Evolutionary conservation across 2,888 invertebrate species (phyloP).

Genomic region (Tetrapedia diversipes): DNA sequence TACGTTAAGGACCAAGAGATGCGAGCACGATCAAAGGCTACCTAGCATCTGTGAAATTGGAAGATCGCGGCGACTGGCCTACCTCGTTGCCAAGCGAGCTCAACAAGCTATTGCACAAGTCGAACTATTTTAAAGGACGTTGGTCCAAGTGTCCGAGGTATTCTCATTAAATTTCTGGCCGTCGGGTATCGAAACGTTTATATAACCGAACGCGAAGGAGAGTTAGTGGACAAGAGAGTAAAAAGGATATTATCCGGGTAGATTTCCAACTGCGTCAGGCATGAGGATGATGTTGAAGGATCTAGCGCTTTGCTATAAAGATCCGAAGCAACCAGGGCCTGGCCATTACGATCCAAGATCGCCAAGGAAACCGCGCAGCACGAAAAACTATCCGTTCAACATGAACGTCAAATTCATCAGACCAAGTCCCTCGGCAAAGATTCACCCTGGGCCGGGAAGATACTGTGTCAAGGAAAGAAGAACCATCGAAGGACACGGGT

Average conservation of each 20-base stretch:
- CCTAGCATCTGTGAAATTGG: slow-evolving; percentile 7
- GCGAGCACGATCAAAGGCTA: slow-evolving; percentile 53
- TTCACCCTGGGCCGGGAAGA: slow-evolving; percentile 68
- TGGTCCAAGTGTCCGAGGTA: slow-evolving; percentile 65
- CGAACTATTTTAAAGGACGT: slow-evolving; percentile 66
- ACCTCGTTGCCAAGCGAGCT: slow-evolving; percentile 54
- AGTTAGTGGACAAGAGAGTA: neutral
- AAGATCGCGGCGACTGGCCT: slow-evolving; percentile 59
- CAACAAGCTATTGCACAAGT: slow-evolving; percentile 58
- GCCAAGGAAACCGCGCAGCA: slow-evolving; percentile 18
- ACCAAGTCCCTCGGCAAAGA: slow-evolving; percentile 15
- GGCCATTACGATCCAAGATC: slow-evolving; percentile 79
- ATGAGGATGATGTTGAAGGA: slow-evolving; percentile 84
- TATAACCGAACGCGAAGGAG: no score
- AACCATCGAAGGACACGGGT: slow-evolving; percentile 66
- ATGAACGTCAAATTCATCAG: slow-evolving; percentile 44
- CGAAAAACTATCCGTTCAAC: slow-evolving; percentile 59
- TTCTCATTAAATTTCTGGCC: slow-evolving; percentile 25
- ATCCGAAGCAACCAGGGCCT: slow-evolving; percentile 84
- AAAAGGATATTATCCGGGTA: slow-evolving; percentile 1
- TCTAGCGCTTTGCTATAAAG: slow-evolving; percentile 83
- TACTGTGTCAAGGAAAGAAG: slow-evolving; percentile 51
- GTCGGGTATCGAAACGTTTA: no score
- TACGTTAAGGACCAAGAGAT: slow-evolving; percentile 61
- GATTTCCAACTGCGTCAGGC: slow-evolving; percentile 81